These are phyloP conservation scores for Crambe crambe DNA, from an alignment of 37 sponge, comb jelly and placozoan species.

Conservation along the genomic window DNA sequence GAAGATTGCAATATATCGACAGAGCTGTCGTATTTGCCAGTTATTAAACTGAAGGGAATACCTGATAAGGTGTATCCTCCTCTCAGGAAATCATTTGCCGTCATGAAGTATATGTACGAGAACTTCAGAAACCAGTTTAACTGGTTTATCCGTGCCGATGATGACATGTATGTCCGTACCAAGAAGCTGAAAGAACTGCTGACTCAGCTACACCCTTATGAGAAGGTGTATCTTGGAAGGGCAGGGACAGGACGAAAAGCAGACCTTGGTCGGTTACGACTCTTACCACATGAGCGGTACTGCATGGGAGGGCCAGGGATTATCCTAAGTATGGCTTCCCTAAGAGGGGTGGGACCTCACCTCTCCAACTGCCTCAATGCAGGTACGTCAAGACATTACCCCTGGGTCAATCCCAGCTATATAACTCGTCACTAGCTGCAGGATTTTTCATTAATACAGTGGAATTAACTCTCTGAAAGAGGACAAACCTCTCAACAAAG, in stretches of 20 bases:
- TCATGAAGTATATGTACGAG: slow-evolving; percentile 72
- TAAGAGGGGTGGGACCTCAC: slow-evolving; percentile 44
- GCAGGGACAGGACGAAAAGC: slow-evolving; percentile 45
- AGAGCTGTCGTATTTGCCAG: slow-evolving; percentile 37
- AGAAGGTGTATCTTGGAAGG: slow-evolving; percentile 65
- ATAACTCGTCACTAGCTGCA: neutral
- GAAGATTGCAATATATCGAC: slow-evolving; percentile 57
- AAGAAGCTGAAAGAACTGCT: slow-evolving; percentile 40
- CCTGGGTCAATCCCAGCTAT: no score
- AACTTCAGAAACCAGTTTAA: slow-evolving; percentile 58
- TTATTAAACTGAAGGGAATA: slow-evolving; percentile 58
- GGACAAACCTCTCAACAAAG: no score
- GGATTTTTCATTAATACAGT: neutral
- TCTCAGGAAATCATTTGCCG: slow-evolving; percentile 54
- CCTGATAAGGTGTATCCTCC: slow-evolving; percentile 60
- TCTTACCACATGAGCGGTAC: slow-evolving; percentile 68
- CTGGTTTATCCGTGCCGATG: slow-evolving; percentile 83
- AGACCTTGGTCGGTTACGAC: slow-evolving; percentile 39
- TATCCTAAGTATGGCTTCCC: slow-evolving; percentile 56
- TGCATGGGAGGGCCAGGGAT: slow-evolving; percentile 86
- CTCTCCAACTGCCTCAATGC: slow-evolving; percentile 33
- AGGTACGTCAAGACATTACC: slow-evolving; percentile 8
- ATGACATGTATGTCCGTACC: slow-evolving; percentile 55
- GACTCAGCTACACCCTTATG: slow-evolving; percentile 32
- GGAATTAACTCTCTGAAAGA: no score